These are phyloP conservation scores for Sterna hirundo DNA, from an alignment of 2,113 vertebrate genomes.

Conservation along the genomic window DNA sequence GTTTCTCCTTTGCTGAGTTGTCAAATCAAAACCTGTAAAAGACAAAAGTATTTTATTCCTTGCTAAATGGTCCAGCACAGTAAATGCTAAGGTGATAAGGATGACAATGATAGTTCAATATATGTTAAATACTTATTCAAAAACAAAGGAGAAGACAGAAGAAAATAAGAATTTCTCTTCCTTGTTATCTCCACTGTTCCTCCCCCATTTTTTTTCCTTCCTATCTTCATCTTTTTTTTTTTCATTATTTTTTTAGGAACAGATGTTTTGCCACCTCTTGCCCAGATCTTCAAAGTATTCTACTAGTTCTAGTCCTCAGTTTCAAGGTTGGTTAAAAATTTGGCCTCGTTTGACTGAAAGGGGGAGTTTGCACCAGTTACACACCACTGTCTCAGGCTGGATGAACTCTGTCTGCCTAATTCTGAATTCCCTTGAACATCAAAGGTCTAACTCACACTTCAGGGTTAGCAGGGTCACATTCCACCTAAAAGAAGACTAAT, in stretches of 20 bases:
- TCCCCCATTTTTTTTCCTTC: not conserved
- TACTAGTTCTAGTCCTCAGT: not conserved
- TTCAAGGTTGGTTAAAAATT: not conserved
- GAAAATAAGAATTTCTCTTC: not conserved
- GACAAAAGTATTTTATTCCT: not conserved
- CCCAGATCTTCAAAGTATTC: not conserved
- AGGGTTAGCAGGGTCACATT: conserved; percentile 53
- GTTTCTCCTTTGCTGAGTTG: not conserved
- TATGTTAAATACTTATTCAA: not conserved
- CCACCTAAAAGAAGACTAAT: conserved; percentile 19
- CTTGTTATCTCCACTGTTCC: not conserved
- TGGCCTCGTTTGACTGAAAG: not conserved
- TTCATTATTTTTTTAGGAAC: not conserved
- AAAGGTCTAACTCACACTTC: conserved; percentile 46
- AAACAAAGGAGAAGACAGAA: not conserved
- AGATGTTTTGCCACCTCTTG: not conserved
- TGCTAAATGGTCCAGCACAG: not conserved
- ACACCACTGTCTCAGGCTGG: not conserved
- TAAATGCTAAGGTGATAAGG: not conserved
- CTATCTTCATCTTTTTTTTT: not conserved
- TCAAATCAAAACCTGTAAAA: not conserved
- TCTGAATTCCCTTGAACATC: conserved; percentile 25
- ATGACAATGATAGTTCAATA: not conserved
- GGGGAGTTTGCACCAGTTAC: not conserved
- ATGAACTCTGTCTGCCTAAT: not conserved